Conservation (phyloP, 1,140 invertebrate genomes). For the Pseudomyrmex flavicornis region DNA sequence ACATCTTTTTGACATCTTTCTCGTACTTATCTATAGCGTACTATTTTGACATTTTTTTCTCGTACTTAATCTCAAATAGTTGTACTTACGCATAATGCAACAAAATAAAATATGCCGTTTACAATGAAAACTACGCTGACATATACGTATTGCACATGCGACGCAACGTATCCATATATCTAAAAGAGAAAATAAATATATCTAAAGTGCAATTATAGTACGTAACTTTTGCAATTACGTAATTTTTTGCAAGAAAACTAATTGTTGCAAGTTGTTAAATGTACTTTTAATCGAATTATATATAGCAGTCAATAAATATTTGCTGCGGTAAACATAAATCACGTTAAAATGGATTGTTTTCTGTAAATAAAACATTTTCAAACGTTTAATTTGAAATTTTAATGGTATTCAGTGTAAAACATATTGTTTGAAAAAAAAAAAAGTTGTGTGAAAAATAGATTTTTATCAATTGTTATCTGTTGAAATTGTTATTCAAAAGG, state of each 20-base stretch:
- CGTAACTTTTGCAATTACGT: too few relatives aligned
- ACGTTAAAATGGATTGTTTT: neutral
- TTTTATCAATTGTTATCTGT: neutral
- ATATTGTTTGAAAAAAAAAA: neutral
- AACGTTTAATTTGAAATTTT: neutral
- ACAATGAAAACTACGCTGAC: neutral
- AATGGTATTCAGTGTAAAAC: neutral
- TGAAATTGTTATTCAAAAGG: constrained; percentile 5
- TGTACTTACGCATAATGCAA: neutral
- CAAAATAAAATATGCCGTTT: neutral
- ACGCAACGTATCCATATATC: too few relatives aligned
- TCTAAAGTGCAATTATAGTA: too few relatives aligned
- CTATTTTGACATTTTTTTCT: neutral
- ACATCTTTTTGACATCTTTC: too few relatives aligned
- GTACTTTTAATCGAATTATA: neutral
- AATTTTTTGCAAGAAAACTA: neutral
- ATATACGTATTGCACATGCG: neutral
- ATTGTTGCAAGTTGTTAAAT: constrained; percentile 1
- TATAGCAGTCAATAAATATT: constrained; percentile 2
- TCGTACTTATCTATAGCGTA: neutral
- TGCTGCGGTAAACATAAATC: neutral
- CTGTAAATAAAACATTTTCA: too few relatives aligned
- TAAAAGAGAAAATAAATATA: neutral
- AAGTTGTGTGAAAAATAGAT: neutral
- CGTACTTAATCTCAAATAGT: constrained; percentile 42